Base-by-base conservation (phyloP, 2,113 vertebrate species). In the Clupea harengus region DNA sequence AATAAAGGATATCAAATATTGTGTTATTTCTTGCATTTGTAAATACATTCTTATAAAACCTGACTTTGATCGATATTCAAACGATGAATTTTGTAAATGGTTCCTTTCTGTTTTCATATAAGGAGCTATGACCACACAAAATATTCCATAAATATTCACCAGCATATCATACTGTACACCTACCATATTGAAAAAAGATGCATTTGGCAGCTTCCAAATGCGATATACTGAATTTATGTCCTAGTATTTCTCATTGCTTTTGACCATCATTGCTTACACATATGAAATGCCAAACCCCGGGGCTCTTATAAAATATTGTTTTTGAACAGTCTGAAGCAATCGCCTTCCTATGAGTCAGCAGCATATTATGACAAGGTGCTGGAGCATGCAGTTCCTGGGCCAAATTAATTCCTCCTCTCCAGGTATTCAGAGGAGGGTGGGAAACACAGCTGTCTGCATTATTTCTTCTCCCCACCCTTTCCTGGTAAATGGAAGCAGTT, bases 391-490 rank as follows among this genome's bases (percentile, higher is more conserved):
- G 60, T 84, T 82, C 85, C 80, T 83, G 82, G 89, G 86, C 72
- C 44, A 86, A 86, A 89, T 86, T 81, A 85, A 89, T 89, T 87
- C 57, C 45, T 45, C 47, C 84, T 83, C 78, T 81, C 32, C 82
- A 81, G 81, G 83, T 83, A 86, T 32, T 47, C 25, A 49, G 80
- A 64, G 28, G 25, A 20, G 39, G 75, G 78, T 81, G 87, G 82
- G 57, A 25, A 45, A 67, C 54, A 81, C 83, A 86, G 88, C 85
- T 84, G 82, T 82, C 64, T 85, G 64, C 44, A 20, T 88, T 88
- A 85, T 87, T 85, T 81, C 82, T 64, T 85, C 57, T 39, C 45
- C 49, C 17, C 81, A 50, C 60, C 60, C 50, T 80, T 50, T 47
- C 3, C 39, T 81, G 81, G 54, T 47, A 86, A 85, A 85, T 49